Evolutionary conservation across 2,888 invertebrate species (phyloP).

Genomic region (Thymelicus sylvestris): DNA sequence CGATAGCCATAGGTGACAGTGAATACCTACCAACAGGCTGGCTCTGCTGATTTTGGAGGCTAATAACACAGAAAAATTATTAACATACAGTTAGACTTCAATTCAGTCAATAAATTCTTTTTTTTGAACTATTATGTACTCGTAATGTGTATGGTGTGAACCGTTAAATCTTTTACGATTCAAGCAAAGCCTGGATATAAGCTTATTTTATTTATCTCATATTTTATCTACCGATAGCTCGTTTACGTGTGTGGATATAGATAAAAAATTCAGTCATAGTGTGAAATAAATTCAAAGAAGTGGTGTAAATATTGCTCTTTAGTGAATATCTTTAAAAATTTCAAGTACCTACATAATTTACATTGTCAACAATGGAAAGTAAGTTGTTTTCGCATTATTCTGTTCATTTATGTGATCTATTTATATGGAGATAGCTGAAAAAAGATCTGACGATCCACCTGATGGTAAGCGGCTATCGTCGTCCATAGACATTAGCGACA

Average conservation of each 20-base stretch:
- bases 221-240: conserved; percentile 20
- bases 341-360: not conserved
- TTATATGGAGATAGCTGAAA: too few relatives aligned
- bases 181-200: not conserved
- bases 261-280: conserved; percentile 14
- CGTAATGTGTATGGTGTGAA: too few relatives aligned
- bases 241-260: conserved; percentile 8
- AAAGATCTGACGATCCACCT: too few relatives aligned
- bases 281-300: conserved; percentile 14
- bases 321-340: conserved; percentile 1
- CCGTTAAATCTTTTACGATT: not conserved
- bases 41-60: too few relatives aligned
- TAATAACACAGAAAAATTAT: too few relatives aligned
- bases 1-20: too few relatives aligned
- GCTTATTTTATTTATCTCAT: conserved; percentile 1
- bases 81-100: too few relatives aligned
- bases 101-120: too few relatives aligned
- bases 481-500: too few relatives aligned
- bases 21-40: too few relatives aligned
- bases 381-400: not conserved
- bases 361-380: conserved; percentile 12
- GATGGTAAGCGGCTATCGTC: too few relatives aligned
- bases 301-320: conserved; percentile 2
- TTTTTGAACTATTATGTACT: too few relatives aligned
- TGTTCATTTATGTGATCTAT: not conserved